Evolutionary conservation across 2,113 vertebrate genomes (phyloP).

Genomic region (Cacatua alba): DNA sequence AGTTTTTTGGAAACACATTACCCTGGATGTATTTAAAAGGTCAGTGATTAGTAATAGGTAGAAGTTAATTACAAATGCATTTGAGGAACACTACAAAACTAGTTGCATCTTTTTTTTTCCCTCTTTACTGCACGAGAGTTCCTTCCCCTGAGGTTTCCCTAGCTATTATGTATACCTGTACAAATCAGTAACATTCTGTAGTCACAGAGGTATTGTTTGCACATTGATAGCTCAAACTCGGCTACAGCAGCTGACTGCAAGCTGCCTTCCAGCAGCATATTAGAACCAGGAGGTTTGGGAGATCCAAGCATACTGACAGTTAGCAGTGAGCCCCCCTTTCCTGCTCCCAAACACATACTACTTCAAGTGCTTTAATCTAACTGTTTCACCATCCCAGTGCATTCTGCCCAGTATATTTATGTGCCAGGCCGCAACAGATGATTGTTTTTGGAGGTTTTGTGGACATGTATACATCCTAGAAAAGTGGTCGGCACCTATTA

Average conservation of each 20-base stretch:
- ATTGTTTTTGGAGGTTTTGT: slow-evolving; percentile 13
- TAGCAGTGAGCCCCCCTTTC: neutral
- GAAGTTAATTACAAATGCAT: slow-evolving; percentile 36
- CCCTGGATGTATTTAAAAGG: slow-evolving; percentile 13
- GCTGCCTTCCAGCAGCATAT: slow-evolving; percentile 37
- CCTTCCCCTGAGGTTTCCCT: neutral
- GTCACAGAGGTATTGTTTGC: neutral
- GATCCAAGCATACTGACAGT: slow-evolving; percentile 42
- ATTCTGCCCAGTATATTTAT: neutral
- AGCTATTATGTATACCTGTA: slow-evolving; percentile 2
- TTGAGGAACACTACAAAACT: slow-evolving; percentile 52
- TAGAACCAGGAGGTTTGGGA: slow-evolving; percentile 64
- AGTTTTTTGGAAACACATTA: slow-evolving; percentile 41
- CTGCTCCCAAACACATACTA: slow-evolving; percentile 37
- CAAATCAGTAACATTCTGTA: neutral
- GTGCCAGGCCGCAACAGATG: neutral
- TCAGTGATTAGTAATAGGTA: slow-evolving; percentile 17
- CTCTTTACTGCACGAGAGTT: neutral
- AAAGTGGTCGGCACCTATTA: neutral
- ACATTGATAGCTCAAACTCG: neutral
- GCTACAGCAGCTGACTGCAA: slow-evolving; percentile 56
- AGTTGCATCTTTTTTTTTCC: neutral
- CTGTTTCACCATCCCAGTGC: slow-evolving; percentile 28
- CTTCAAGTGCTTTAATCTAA: slow-evolving; percentile 59
- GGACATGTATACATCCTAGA: neutral